Evolutionary conservation across 2,113 vertebrate genomes (phyloP).

Genomic region (Pseudopipra pipra): DNA sequence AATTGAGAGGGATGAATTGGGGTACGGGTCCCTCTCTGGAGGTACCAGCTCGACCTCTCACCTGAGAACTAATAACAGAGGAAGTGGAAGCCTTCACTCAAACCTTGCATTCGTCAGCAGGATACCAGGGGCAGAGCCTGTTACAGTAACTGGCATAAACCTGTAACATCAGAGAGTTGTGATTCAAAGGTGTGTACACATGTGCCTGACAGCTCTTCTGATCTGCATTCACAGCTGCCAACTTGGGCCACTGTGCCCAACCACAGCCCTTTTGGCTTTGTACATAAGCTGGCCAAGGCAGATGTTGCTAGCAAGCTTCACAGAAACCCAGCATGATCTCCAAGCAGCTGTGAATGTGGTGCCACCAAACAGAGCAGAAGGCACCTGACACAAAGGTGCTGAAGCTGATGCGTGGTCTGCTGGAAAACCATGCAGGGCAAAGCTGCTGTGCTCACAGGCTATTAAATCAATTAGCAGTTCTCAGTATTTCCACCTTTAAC

Average conservation of each 20-base stretch:
- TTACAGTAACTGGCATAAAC: neutral
- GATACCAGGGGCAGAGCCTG: neutral
- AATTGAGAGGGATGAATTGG: neutral
- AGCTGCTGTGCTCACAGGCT: neutral
- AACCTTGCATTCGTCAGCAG: neutral
- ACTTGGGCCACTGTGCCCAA: neutral
- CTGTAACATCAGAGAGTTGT: neutral
- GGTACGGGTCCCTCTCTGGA: neutral
- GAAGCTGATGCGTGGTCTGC: neutral
- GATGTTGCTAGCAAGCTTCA: neutral
- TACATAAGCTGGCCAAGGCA: neutral
- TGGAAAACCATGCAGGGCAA: neutral
- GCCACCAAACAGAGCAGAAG: neutral
- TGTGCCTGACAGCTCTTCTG: neutral
- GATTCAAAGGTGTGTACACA: neutral
- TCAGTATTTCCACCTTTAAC: neutral
- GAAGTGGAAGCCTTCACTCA: neutral
- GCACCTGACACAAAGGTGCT: neutral
- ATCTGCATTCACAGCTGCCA: neutral
- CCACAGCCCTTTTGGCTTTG: neutral
- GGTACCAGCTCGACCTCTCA: neutral
- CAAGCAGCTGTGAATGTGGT: neutral
- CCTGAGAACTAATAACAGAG: neutral
- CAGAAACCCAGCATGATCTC: neutral
- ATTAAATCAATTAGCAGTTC: neutral